These are phyloP conservation scores for Pristionchus japonicus DNA, from an alignment of 2,888 invertebrate species.

Conservation along the genomic window DNA sequence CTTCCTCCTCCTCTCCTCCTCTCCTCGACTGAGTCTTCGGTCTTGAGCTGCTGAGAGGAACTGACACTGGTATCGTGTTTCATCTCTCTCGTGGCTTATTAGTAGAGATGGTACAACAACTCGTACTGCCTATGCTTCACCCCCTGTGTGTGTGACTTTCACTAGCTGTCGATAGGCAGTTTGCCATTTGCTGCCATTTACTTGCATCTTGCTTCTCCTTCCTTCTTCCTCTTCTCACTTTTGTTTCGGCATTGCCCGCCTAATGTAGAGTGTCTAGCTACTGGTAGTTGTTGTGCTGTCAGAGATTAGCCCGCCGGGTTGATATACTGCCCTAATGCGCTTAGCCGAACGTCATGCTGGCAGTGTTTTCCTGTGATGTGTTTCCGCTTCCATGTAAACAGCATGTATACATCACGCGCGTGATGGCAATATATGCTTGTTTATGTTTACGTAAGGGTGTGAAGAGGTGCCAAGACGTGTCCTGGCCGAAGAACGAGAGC, in stretches of 20 bases:
- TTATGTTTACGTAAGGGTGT: background rate
- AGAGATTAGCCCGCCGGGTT: background rate
- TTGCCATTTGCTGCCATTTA: background rate
- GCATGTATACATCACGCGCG: background rate
- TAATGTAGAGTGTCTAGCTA: background rate
- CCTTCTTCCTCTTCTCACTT: slow-evolving; percentile 16
- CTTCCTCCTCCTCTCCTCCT: background rate
- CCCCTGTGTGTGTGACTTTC: background rate
- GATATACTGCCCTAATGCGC: background rate
- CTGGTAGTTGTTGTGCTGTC: background rate
- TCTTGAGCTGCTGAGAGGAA: background rate
- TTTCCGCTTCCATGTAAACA: too few relatives aligned
- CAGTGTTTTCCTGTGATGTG: background rate
- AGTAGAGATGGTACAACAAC: background rate
- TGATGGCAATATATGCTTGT: background rate
- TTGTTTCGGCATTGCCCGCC: background rate
- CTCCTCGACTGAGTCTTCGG: background rate
- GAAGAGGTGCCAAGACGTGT: slow-evolving; percentile 1
- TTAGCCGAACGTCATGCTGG: background rate
- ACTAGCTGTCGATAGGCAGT: slow-evolving; percentile 6
- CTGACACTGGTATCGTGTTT: background rate
- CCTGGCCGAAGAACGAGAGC: too few relatives aligned
- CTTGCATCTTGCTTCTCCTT: background rate
- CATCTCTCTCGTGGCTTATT: background rate
- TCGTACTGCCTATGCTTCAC: slow-evolving; percentile 36